Evolutionary conservation across 2,797 vertebrate species (phyloP), one percentile per base, ranked within the genome.

Genomic region (Pseudomugil tenellus): DNA sequence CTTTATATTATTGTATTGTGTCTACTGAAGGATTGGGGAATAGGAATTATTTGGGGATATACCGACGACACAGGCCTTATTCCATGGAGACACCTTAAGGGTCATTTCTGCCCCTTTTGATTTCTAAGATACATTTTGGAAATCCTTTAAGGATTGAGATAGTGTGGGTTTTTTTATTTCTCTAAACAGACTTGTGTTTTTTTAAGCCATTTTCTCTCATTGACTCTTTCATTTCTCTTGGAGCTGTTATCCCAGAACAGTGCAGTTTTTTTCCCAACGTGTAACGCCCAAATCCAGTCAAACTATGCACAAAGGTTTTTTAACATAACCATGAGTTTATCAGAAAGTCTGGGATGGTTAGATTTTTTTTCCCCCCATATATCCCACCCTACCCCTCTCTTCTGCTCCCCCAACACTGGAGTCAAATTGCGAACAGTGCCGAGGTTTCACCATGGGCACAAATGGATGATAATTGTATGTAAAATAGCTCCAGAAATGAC

Each of bases 401-500:
- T 72, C 46, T 58, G 43, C 77, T 53, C 29, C 28, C 55, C 16
- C 62, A 21, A 55, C 29, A 1, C 28, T 19, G 54, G 23, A 34
- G 70, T 56, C 64, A 55, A 53, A 77, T 66, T 68, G 43, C 59
- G 2, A 53, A 72, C n/a, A 1, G 49, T 10, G 35, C 55, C 54
- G 26, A 65, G 49, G 59, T 74, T 49, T 79, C 68, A 14, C 84
- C 72, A 41, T 16, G 19, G 52, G 67, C 74, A 80, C 74, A 83
- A 85, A 81, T 60, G 32, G 41, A 77, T 66, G 76, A 60, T 87
- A 76, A 87, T 79, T 84, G 69, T 72, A 70, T 60, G 73, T 55
- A 67, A 74, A 83, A 80, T 39, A 29, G 48, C 69, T 19, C 51
- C 68, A 64, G 64, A 77, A 76, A 72, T 83, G 55, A 74, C 70